Percentiles rank a stretch among this genome's conserved stretches.
phyloP scores from a whole-genome alignment of 2,797 vertebrate genomes.

The Gadopsis marmoratus region DNA sequence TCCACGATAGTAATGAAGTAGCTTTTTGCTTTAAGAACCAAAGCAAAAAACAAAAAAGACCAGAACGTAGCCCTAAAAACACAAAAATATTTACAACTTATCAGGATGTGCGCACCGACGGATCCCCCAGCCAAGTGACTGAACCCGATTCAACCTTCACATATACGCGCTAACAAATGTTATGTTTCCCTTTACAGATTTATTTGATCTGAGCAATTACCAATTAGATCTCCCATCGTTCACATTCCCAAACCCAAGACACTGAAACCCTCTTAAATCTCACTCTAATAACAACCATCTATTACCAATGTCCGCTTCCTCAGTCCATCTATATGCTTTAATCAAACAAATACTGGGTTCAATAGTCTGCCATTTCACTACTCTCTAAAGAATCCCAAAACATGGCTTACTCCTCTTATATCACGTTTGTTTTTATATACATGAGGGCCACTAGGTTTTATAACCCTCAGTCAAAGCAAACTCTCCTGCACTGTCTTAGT shows the following conservation, averaged over 20 bases:
- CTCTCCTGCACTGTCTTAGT: conserved; percentile 11
- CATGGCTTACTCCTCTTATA: conserved; percentile 67
- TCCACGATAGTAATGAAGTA: conserved; percentile 50
- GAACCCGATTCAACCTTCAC: conserved; percentile 50
- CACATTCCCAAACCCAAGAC: conserved; percentile 37
- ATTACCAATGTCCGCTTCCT: conserved; percentile 21
- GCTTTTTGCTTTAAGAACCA: conserved; percentile 40
- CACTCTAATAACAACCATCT: not conserved
- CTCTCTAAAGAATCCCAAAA: conserved; percentile 38
- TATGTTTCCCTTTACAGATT: conserved; percentile 45
- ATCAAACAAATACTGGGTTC: conserved; percentile 27
- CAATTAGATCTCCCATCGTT: conserved; percentile 7
- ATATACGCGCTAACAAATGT: conserved; percentile 27
- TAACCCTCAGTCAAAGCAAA: conserved; percentile 20
- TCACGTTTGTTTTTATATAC: conserved; percentile 8
- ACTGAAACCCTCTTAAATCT: conserved; percentile 14
- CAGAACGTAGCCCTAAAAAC: conserved; percentile 40
- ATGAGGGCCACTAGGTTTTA: conserved; percentile 25
- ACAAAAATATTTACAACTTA: conserved; percentile 76
- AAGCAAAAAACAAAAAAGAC: conserved; percentile 53
- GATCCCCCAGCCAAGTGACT: conserved; percentile 42
- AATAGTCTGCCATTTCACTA: conserved; percentile 22
- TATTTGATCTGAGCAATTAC: conserved; percentile 20
- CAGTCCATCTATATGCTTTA: conserved; percentile 15
- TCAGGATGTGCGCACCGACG: conserved; percentile 48